Evolutionary conservation across 1,140 invertebrate species (phyloP).

Genomic region (Drosophila pachea): DNA sequence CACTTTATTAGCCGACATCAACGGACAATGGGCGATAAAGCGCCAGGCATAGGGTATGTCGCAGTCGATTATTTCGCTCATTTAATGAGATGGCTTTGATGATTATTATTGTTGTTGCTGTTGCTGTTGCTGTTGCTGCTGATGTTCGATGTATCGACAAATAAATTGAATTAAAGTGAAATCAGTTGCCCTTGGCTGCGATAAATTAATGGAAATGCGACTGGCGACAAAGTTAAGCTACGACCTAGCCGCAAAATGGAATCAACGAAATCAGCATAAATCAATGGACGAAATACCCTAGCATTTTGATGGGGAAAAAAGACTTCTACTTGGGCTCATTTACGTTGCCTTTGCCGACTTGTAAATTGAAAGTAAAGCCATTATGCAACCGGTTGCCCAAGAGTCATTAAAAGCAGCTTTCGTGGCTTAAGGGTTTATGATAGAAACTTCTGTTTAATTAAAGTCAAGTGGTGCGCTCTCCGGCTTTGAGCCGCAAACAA

Average conservation of each 20-base stretch:
- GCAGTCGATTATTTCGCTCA: not conserved
- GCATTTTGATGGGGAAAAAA: slow-evolving; percentile 1
- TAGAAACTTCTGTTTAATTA: slow-evolving; percentile 64
- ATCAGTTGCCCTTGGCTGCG: slow-evolving; percentile 66
- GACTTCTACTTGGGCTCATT: not conserved
- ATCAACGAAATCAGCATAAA: slow-evolving; percentile 62
- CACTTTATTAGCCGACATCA: too few relatives aligned
- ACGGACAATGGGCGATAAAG: too few relatives aligned
- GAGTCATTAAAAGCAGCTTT: slow-evolving; percentile 42
- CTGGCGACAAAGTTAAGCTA: slow-evolving; percentile 40
- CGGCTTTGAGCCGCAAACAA: slow-evolving; percentile 32
- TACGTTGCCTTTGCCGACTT: not conserved
- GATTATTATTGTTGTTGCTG: slow-evolving; percentile 21
- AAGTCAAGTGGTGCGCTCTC: slow-evolving; percentile 53
- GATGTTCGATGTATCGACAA: slow-evolving; percentile 54
- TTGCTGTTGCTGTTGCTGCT: slow-evolving; percentile 24
- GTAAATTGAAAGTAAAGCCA: slow-evolving; percentile 42
- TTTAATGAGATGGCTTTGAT: slow-evolving; percentile 21
- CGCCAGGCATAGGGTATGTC: too few relatives aligned
- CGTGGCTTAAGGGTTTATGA: slow-evolving; percentile 58
- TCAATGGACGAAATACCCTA: slow-evolving; percentile 45
- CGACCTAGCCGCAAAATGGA: slow-evolving; percentile 25
- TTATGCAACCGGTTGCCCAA: slow-evolving; percentile 30
- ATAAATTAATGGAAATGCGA: slow-evolving; percentile 69
- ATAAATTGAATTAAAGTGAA: slow-evolving; percentile 76